Base-by-base conservation (phyloP, 1,140 invertebrate species). In the Aculops lycopersici region DNA sequence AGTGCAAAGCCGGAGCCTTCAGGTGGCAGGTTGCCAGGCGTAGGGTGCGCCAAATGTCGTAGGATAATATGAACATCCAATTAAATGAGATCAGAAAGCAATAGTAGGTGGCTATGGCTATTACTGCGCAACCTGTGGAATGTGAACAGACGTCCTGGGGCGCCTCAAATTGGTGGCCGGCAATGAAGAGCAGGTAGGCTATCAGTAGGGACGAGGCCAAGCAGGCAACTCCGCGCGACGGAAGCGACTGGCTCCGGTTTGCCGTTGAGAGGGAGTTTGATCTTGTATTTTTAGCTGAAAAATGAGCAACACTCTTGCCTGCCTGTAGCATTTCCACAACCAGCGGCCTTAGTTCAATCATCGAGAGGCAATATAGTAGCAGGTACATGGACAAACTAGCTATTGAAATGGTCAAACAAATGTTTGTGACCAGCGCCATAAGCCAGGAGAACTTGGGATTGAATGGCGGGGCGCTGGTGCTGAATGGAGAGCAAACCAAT, bases 11-110 rank as follows among this genome's bases (percentile, higher is more conserved):
- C 50, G 55, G 17, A 4, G 63, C 55, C 24, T 61, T 41, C 3
- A 66, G 48, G 45, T 65, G 57, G 15, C 52, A 52, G 1, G 63
- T 63, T 3, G 63, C 62, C 43, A 61, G 42, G 37, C 53, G 47
- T 5, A 66, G 51, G 16, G 66, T 64, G 18, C 57, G 49, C 53
- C 58, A 68, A 1, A 67, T 57, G 47, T 68, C 66, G 48, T 60
- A 67, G 0, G 65, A 58, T 53, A 69, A 60, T 1, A 64, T 58
- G 36, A 62, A 60, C 60, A 64, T 67, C 67, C 67, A 68, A 42
- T 60, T 61, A 47, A 68, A 68, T 0, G 64, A 57, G 0, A 60
- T 55, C 19, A 67, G 52, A 47, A 66, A 64, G 20, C 56, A 49
- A 49, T 62, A 67, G 43, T 64, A 64, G 2, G 61, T 57, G 14